These are phyloP conservation scores for Electrona antarctica DNA, from an alignment of 2,113 vertebrate genomes.

Conservation along the genomic window DNA sequence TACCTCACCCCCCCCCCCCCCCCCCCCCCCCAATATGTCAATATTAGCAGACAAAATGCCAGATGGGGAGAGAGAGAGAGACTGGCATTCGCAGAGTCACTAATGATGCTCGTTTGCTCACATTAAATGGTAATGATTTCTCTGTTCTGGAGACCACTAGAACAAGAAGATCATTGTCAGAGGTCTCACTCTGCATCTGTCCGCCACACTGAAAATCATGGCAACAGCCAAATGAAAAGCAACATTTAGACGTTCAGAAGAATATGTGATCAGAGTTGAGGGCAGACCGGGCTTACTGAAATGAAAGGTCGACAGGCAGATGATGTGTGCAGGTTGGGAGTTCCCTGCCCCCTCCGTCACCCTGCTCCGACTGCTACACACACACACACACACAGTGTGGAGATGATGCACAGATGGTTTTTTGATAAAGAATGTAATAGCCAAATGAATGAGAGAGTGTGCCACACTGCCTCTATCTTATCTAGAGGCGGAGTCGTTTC, in stretches of 20 bases:
- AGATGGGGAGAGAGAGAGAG: no score
- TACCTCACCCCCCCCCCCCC: no score
- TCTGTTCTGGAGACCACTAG: no score
- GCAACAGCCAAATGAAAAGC: constrained; percentile 14
- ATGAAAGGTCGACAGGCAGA: constrained; percentile 21
- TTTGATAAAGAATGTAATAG: constrained; percentile 37
- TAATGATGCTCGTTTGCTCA: neutral
- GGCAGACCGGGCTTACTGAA: constrained; percentile 16
- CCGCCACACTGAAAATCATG: constrained; percentile 5
- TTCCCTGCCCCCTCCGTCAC: no score
- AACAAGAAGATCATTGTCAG: neutral
- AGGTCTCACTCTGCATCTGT: constrained; percentile 3
- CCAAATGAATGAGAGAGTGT: constrained; percentile 42
- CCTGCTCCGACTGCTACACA: neutral
- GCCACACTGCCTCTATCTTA: constrained; percentile 36
- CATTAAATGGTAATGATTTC: neutral
- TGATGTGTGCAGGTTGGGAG: neutral
- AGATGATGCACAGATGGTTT: constrained; percentile 26
- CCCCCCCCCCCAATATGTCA: neutral
- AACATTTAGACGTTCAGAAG: constrained; percentile 2
- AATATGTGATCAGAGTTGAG: constrained; percentile 8
- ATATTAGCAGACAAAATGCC: neutral
- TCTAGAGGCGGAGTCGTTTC: constrained; percentile 60
- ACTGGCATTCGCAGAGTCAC: neutral
- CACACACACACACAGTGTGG: neutral